A percentile compares a stretch with the other conserved stretches of the same genome.
Conservation (phyloP, 2,113 vertebrate species). For the Thalassarche chlororhynchos region DNA sequence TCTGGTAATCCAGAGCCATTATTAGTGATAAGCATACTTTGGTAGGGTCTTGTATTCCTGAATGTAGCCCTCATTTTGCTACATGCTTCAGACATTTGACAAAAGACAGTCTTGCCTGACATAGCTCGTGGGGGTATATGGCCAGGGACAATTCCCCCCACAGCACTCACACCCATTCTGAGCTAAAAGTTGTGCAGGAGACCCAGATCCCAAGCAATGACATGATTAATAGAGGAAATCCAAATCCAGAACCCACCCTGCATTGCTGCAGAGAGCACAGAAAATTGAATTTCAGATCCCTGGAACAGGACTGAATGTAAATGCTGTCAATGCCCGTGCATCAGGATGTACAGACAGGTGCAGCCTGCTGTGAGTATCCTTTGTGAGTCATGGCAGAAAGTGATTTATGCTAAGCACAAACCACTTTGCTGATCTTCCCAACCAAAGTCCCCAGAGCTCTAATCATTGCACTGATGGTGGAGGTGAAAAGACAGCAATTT, state of each 20-base stretch:
- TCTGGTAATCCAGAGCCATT: background rate
- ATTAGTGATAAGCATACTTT: background rate
- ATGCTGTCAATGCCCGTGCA: background rate
- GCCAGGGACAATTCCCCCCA: background rate
- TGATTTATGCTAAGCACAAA: background rate
- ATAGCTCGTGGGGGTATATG: accelerated
- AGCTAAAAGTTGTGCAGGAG: background rate
- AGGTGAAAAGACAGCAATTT: slow-evolving; percentile 54
- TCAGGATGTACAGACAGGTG: background rate
- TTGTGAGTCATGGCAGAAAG: background rate
- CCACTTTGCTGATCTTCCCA: background rate
- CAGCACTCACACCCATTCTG: background rate
- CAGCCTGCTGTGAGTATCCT: background rate
- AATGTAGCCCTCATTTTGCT: background rate
- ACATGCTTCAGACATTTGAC: background rate
- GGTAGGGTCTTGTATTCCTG: background rate
- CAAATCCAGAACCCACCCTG: background rate
- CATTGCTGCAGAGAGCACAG: background rate
- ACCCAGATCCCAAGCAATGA: background rate
- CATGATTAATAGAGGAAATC: background rate
- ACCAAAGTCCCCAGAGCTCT: slow-evolving; percentile 18
- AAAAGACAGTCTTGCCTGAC: background rate
- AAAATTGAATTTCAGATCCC: background rate
- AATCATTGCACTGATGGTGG: background rate
- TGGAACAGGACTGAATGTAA: background rate